Base-by-base conservation (phyloP, 2,888 invertebrate genomes). In the Erynnis tages region DNA sequence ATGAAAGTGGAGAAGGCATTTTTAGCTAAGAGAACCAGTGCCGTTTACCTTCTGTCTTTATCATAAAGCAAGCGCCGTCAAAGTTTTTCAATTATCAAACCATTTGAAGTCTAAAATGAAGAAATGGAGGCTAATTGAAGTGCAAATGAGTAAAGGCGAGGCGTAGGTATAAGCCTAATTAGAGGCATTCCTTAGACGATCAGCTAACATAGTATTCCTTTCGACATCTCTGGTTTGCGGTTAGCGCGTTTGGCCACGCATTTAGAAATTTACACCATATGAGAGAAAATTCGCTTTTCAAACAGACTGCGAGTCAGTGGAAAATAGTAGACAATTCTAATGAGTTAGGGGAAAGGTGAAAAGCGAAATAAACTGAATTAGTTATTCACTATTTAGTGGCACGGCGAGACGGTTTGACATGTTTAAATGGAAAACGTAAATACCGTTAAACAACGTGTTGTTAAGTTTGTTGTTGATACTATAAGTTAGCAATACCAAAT, bases 361-460 rank as follows among this genome's bases (percentile, higher is more conserved):
- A 76, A 73, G 67, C 64, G 65, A 71, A 77, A 75, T 73, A 69
- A 71, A 71, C 65, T 87, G 82, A 82, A 85, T 85, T 80, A 85
- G 80, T 52, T 44, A 44, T 44, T 52, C 29, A 37, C 34, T 27
- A 34, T 35, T 43, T 44, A 37, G 29, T 14, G 43, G 25, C 68
- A 57, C 62, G 69, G 64, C 67, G 62, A 57, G 65, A 61, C 67
- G 64, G 64, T 53, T 45, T 38, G 41, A 23, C 32, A 35, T 35
- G 47, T 27, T 38, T 40, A 21, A 35, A 27, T 25, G 13, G 29
- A 48, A n/a, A 38, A 54, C 32, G 30, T 16, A 37, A 1, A 37
- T 7, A 21, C 1, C 3, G 10, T 1, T 11, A 11, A 30, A 30
- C 10, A 11, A 11, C 13, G 6, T n/a, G n/a, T n/a, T n/a, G n/a